These are phyloP conservation scores for Hydrolagus colliei DNA, from an alignment of 2,797 vertebrate species.

Conservation along the genomic window DNA sequence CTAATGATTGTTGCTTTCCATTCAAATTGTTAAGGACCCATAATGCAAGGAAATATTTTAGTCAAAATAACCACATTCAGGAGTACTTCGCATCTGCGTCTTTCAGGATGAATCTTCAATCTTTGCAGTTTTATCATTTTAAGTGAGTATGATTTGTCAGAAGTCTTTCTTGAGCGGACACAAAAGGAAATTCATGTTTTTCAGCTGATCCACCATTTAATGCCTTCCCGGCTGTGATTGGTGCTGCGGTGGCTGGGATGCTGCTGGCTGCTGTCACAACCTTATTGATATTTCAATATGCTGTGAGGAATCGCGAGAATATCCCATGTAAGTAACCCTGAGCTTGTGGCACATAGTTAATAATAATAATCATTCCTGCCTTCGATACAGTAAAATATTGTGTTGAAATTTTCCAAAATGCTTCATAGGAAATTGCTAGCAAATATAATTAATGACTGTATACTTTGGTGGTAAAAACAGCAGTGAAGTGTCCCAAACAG, in stretches of 20 bases:
- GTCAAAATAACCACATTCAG: too few species aligned
- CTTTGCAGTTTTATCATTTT: background rate
- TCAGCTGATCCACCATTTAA: conserved; percentile 71
- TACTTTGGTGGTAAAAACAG: background rate
- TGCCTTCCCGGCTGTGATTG: conserved; percentile 71
- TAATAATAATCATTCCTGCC: background rate
- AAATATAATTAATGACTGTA: background rate
- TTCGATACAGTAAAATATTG: background rate
- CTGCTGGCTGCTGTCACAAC: conserved; percentile 62
- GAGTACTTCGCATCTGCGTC: too few species aligned
- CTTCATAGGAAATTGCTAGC: background rate
- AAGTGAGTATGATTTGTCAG: background rate
- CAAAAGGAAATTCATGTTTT: conserved; percentile 42
- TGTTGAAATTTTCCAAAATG: background rate
- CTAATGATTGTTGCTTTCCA: too few species aligned
- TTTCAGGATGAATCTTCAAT: too few species aligned
- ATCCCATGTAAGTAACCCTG: conserved; percentile 66
- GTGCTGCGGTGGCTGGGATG: conserved; percentile 73
- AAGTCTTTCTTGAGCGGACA: too few species aligned
- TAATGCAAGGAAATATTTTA: too few species aligned
- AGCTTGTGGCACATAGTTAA: background rate
- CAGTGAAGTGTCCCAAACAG: too few species aligned
- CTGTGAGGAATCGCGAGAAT: conserved; percentile 66
- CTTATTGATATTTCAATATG: conserved; percentile 62
- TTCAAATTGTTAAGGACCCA: too few species aligned